phyloP scores from a whole-genome alignment of 2,888 invertebrate genomes.

The Venustoraphidia nigricollis region DNA sequence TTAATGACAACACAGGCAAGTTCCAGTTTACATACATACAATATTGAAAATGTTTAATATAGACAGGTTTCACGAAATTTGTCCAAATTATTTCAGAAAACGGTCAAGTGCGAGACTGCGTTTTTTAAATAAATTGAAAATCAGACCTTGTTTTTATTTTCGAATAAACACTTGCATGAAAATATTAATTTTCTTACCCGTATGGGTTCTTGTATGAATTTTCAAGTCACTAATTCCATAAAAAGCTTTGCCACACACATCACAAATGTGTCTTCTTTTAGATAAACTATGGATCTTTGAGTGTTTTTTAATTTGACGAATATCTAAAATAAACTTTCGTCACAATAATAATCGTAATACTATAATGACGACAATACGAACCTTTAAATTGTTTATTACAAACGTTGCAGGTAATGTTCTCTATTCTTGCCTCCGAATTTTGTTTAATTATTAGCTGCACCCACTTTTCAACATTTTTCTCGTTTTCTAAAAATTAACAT shows the following conservation, averaged over 20 bases:
- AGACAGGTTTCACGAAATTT: too few species aligned
- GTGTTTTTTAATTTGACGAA: conserved; percentile 15
- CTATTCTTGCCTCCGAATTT: background rate
- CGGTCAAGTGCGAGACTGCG: too few species aligned
- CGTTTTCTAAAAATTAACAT: background rate
- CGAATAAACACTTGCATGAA: too few species aligned
- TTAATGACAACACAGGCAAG: too few species aligned
- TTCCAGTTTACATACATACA: too few species aligned
- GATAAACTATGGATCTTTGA: conserved; percentile 15
- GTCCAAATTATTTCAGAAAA: too few species aligned
- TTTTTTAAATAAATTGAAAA: too few species aligned
- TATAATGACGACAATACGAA: background rate
- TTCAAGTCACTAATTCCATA: conserved; percentile 17
- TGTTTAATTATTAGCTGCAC: too few species aligned
- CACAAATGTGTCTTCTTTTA: conserved; percentile 16
- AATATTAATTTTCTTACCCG: conserved; percentile 15
- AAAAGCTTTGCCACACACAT: conserved; percentile 19
- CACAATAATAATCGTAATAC: background rate
- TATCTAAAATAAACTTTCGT: conserved; percentile 2
- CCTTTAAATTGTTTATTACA: conserved; percentile 15
- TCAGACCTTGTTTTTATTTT: too few species aligned
- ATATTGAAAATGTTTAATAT: too few species aligned
- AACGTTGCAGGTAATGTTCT: conserved; percentile 14
- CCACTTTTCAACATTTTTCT: background rate
- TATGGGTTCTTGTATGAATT: conserved; percentile 19